phyloP scores from a whole-genome alignment of 2,113 vertebrate species.

The Lethenteron reissneri region DNA sequence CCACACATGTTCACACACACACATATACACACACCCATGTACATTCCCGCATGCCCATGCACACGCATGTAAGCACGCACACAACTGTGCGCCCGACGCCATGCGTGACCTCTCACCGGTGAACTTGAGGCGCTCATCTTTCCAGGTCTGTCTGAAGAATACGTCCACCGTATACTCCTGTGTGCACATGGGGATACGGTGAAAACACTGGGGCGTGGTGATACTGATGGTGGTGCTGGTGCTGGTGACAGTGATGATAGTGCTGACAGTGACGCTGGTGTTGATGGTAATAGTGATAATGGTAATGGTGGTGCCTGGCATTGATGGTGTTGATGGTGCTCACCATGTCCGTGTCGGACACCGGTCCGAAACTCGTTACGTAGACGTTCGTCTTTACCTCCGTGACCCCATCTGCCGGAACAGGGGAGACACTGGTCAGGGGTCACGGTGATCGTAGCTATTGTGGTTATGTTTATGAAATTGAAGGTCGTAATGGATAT shows the following conservation, averaged over 20 bases:
- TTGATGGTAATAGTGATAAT: neutral
- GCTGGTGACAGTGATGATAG: too few relatives aligned
- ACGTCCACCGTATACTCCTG: constrained; percentile 4
- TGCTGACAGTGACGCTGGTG: neutral
- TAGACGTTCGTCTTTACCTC: constrained; percentile 94
- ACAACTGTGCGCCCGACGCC: constrained; percentile 20
- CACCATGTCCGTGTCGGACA: constrained; percentile 93
- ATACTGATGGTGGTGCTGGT: too few relatives aligned
- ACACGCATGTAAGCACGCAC: neutral
- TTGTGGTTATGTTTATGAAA: too few relatives aligned
- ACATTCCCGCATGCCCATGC: neutral
- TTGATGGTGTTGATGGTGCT: constrained; percentile 11
- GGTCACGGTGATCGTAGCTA: too few relatives aligned
- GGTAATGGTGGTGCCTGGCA: neutral
- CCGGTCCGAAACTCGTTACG: constrained; percentile 87
- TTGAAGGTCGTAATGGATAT: too few relatives aligned
- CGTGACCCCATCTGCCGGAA: constrained; percentile 52
- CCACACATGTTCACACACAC: neutral
- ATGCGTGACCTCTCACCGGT: constrained; percentile 68
- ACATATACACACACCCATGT: neutral
- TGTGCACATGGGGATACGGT: neutral
- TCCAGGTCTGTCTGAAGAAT: constrained; percentile 2
- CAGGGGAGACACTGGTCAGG: too few relatives aligned
- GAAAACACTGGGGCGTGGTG: too few relatives aligned
- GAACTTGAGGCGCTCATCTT: constrained; percentile 2